Evolutionary conservation across 37 sponge, comb jelly and placozoan genomes (phyloP).

Genomic region (Halisarca cf. caerulea): DNA sequence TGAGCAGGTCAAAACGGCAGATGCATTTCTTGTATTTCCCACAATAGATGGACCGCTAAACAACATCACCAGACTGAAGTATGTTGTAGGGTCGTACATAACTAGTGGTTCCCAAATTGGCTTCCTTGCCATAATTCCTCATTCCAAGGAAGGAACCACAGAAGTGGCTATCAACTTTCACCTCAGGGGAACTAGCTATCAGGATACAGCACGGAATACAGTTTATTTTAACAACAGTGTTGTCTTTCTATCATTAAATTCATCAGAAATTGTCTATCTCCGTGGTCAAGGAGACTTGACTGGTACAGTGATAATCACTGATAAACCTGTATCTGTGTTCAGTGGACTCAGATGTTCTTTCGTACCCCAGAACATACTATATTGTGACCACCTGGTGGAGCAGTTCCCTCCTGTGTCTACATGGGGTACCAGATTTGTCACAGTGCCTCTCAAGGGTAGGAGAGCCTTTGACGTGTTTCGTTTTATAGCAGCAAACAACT

Average conservation of each 20-base stretch:
- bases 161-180: background rate
- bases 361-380: background rate
- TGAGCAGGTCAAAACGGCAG: conserved; percentile 23
- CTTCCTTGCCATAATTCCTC: conserved; percentile 6
- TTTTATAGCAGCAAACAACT: conserved; percentile 2
- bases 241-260: background rate
- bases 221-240: background rate
- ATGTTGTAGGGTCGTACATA: background rate
- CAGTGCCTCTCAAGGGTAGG: conserved; percentile 19
- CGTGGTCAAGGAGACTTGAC: conserved; percentile 18
- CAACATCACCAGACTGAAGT: background rate
- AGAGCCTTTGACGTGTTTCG: conserved; percentile 7
- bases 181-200: background rate
- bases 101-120: background rate
- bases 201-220: background rate
- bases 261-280: background rate
- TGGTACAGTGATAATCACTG: conserved; percentile 26
- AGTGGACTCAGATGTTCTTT: conserved; percentile 6
- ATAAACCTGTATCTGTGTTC: conserved; percentile 5
- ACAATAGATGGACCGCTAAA: background rate
- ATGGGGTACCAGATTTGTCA: conserved; percentile 42
- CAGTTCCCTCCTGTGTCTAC: conserved; percentile 48
- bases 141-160: conserved; percentile 23
- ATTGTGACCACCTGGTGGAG: conserved; percentile 63
- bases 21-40: conserved; percentile 55